These are phyloP conservation scores for Dilophus febrilis DNA, from an alignment of 2,888 invertebrate species.

Conservation along the genomic window DNA sequence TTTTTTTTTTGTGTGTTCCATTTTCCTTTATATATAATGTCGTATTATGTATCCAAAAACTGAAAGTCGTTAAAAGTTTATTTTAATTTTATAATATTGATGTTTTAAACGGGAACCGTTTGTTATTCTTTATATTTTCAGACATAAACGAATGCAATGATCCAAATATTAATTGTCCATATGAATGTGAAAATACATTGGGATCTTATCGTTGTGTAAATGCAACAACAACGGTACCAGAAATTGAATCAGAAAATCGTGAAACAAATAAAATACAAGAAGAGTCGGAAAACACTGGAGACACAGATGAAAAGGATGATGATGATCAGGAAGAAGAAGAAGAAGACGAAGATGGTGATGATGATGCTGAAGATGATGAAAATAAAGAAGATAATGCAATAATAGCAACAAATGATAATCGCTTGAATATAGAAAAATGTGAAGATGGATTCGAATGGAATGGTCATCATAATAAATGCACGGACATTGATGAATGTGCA, in stretches of 20 bases:
- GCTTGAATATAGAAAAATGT: conserved; percentile 18
- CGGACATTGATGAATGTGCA: conserved; percentile 22
- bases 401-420: not conserved
- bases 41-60: too few species aligned
- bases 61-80: not conserved
- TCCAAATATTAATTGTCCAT: conserved; percentile 28
- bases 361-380: conserved; percentile 7
- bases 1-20: too few species aligned
- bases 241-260: conserved; percentile 10
- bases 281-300: not conserved
- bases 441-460: conserved; percentile 20
- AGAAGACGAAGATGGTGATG: conserved; percentile 12
- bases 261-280: conserved; percentile 6
- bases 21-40: too few species aligned
- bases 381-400: conserved; percentile 9
- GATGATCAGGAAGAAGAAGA: conserved; percentile 10
- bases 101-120: too few species aligned
- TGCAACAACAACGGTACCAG: conserved; percentile 8
- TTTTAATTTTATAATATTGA: not conserved
- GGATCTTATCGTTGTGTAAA: conserved; percentile 40
- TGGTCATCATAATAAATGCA: conserved; percentile 14
- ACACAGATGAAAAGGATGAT: conserved; percentile 6
- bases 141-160: conserved; percentile 49
- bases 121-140: conserved; percentile 17
- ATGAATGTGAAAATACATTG: conserved; percentile 42